Evolutionary conservation across 2,888 invertebrate genomes (phyloP).

Genomic region (Polydrusus tereticollis): DNA sequence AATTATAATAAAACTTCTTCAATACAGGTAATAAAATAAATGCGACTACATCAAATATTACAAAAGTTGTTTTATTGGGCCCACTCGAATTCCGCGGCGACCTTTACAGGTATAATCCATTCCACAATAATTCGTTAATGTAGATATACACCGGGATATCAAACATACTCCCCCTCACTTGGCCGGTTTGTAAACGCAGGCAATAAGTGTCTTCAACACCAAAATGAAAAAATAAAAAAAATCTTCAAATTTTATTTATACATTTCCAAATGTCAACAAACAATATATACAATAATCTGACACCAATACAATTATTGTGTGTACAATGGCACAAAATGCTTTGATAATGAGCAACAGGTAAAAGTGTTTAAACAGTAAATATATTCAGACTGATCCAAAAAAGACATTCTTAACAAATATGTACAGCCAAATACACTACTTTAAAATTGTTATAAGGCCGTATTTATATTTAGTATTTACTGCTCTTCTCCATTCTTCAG

Average conservation of each 20-base stretch:
- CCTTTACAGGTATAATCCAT: too few species aligned
- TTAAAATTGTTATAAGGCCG: background rate
- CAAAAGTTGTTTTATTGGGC: background rate
- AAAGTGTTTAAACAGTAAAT: conserved; percentile 19
- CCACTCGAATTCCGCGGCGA: background rate
- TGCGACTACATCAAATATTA: background rate
- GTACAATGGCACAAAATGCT: conserved; percentile 35
- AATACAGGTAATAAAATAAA: background rate
- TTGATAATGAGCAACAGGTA: conserved; percentile 33
- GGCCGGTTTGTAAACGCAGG: too few species aligned
- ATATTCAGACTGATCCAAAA: conserved; percentile 5
- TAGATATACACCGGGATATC: too few species aligned
- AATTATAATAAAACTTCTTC: background rate
- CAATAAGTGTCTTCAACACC: too few species aligned
- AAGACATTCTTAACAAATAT: background rate
- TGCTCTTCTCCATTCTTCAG: background rate
- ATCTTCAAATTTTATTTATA: conserved; percentile 9
- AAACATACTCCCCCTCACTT: too few species aligned
- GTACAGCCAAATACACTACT: background rate
- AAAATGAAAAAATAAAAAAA: background rate
- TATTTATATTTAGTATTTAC: background rate
- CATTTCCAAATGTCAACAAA: conserved; percentile 32
- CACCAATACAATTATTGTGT: conserved; percentile 19
- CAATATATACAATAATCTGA: conserved; percentile 27
- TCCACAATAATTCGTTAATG: too few species aligned